phyloP scores from a whole-genome alignment of 2,113 vertebrate species.

The Eubucco bourcierii region DNA sequence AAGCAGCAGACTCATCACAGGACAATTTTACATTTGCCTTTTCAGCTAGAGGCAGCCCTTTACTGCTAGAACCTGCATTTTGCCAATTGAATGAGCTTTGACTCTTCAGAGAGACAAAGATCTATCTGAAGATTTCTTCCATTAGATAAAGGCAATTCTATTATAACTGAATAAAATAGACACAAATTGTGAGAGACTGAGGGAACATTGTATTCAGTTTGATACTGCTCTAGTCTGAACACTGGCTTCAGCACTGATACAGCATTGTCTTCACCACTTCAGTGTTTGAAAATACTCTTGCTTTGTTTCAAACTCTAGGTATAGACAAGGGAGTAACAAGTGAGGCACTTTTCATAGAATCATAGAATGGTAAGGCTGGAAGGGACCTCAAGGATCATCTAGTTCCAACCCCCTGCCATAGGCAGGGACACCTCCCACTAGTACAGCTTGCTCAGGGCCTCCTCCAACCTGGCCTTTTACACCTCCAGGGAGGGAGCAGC shows the following conservation, averaged over 20 bases:
- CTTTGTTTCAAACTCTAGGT: background rate
- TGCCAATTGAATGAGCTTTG: background rate
- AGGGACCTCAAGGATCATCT: too few relatives aligned
- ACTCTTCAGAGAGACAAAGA: background rate
- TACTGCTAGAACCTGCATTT: background rate
- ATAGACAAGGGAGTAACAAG: background rate
- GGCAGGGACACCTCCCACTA: too few relatives aligned
- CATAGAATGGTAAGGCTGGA: too few relatives aligned
- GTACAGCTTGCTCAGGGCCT: too few relatives aligned
- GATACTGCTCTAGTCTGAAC: background rate
- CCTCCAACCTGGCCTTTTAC: too few relatives aligned
- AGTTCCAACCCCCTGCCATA: too few relatives aligned
- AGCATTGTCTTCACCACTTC: background rate
- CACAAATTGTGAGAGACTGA: background rate
- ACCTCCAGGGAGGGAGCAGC: too few relatives aligned
- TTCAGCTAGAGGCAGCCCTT: background rate
- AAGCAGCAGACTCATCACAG: background rate
- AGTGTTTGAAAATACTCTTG: background rate
- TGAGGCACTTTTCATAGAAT: background rate
- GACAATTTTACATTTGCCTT: background rate
- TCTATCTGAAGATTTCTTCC: background rate
- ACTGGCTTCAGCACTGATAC: background rate
- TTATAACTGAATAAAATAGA: slow-evolving; percentile 10
- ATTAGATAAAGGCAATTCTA: background rate
- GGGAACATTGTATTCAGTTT: background rate